Evolutionary conservation across 1,140 invertebrate genomes (phyloP).

Genomic region (Cotesia vestalis): DNA sequence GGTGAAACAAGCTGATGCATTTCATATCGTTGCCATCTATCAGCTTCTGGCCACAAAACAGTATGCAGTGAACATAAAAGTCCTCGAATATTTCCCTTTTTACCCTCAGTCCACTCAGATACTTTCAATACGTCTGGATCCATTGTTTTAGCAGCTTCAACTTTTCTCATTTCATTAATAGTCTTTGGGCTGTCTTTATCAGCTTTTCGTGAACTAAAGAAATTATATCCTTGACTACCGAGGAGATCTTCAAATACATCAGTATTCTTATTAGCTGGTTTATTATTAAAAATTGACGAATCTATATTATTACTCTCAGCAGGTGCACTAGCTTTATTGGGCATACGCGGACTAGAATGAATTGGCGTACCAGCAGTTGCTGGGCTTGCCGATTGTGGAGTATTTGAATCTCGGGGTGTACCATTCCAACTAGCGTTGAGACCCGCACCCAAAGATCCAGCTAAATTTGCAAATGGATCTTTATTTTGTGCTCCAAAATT

Average conservation of each 20-base stretch:
- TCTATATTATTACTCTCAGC: constrained; percentile 41
- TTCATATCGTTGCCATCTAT: constrained; percentile 88
- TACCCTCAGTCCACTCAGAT: constrained; percentile 87
- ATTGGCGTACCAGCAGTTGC: constrained; percentile 57
- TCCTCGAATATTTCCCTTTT: constrained; percentile 95
- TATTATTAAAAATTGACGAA: constrained; percentile 46
- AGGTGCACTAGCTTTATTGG: constrained; percentile 53
- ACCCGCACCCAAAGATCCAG: constrained; percentile 56
- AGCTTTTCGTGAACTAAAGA: constrained; percentile 69
- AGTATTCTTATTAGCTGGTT: constrained; percentile 64
- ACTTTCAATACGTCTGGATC: constrained; percentile 92
- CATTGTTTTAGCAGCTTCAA: constrained; percentile 85
- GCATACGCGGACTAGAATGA: constrained; percentile 56
- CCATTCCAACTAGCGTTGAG: constrained; percentile 61
- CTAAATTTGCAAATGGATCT: constrained; percentile 70
- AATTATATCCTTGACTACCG: constrained; percentile 87
- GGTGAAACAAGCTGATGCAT: constrained; percentile 93
- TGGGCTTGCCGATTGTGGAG: constrained; percentile 61
- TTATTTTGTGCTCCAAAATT: constrained; percentile 67
- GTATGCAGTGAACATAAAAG: constrained; percentile 93
- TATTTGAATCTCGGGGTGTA: constrained; percentile 58
- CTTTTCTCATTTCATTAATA: constrained; percentile 92
- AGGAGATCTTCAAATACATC: constrained; percentile 92
- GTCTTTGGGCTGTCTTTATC: constrained; percentile 86
- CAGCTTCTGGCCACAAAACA: constrained; percentile 91